Percentiles rank a stretch among this genome's conserved stretches.
These are phyloP conservation scores for Ranitomeya imitator DNA, from an alignment of 2,113 vertebrate species.

Conservation along the genomic window DNA sequence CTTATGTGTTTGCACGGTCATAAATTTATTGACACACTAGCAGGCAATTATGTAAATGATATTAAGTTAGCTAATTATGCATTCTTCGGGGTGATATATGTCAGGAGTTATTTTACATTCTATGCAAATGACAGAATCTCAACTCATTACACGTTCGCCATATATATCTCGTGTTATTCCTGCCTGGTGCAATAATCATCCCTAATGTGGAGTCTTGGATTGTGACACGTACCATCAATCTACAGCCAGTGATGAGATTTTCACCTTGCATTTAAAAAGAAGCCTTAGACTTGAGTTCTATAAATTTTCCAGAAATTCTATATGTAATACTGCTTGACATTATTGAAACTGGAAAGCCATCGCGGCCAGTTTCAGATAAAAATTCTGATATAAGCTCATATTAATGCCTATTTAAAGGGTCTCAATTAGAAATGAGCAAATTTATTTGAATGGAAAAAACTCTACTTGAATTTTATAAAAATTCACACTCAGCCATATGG, in stretches of 20 bases:
- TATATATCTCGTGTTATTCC: slow-evolving; percentile 24
- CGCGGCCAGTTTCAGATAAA: too few species aligned
- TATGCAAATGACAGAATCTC: slow-evolving; percentile 40
- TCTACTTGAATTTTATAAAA: too few species aligned
- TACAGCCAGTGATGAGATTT: not conserved
- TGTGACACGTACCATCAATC: not conserved
- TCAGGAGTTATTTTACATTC: slow-evolving; percentile 43
- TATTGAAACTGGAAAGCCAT: too few species aligned
- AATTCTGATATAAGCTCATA: too few species aligned
- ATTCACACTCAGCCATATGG: too few species aligned
- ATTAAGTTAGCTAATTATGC: slow-evolving; percentile 44
- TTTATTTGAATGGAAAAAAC: too few species aligned
- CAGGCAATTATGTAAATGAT: slow-evolving; percentile 47
- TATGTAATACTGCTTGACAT: too few species aligned
- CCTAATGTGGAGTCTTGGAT: not conserved
- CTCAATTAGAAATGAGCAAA: too few species aligned
- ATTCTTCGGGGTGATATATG: slow-evolving; percentile 40
- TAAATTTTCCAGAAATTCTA: not conserved
- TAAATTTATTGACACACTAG: slow-evolving; percentile 50
- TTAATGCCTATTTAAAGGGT: too few species aligned
- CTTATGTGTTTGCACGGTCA: slow-evolving; percentile 43
- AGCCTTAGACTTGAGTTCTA: not conserved
- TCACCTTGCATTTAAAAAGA: not conserved
- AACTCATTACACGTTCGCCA: slow-evolving; percentile 39
- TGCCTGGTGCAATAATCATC: slow-evolving; percentile 7